These are phyloP conservation scores for Pterostichus niger DNA, from an alignment of 2,888 invertebrate genomes.

Conservation along the genomic window DNA sequence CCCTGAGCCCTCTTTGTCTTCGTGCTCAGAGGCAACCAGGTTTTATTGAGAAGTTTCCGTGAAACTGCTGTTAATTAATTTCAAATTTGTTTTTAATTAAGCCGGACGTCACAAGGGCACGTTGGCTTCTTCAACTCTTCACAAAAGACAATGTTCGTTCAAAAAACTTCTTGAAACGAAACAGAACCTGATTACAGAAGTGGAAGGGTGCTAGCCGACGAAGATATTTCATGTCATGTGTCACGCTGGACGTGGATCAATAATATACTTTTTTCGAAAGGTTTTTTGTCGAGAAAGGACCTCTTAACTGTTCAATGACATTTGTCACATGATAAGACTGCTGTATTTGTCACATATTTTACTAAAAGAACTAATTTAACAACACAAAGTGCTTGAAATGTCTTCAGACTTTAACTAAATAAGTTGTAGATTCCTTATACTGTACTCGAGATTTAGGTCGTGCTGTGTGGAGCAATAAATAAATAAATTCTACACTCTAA, in stretches of 20 bases:
- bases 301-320: constrained; percentile 51
- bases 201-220: not conserved
- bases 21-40: not conserved
- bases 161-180: constrained; percentile 30
- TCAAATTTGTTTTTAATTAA: constrained; percentile 67
- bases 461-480: too few relatives aligned
- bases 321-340: constrained; percentile 23
- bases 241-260: constrained; percentile 47
- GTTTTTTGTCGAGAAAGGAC: constrained; percentile 9
- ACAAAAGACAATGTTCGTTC: constrained; percentile 4
- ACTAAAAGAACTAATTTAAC: not conserved
- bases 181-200: constrained; percentile 46
- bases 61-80: constrained; percentile 65
- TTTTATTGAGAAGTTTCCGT: constrained; percentile 50
- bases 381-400: too few relatives aligned
- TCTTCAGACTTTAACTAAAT: too few relatives aligned
- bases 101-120: constrained; percentile 17
- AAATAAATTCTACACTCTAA: too few relatives aligned
- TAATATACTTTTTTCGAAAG: constrained; percentile 23
- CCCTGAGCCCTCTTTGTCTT: too few relatives aligned
- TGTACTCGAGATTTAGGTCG: too few relatives aligned
- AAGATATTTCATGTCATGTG: constrained; percentile 59
- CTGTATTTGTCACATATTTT: constrained; percentile 14
- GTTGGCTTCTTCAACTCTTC: not conserved
- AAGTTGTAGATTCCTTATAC: too few relatives aligned